Conservation (phyloP, 2,888 invertebrate species). For the Epinotia nisella region DNA sequence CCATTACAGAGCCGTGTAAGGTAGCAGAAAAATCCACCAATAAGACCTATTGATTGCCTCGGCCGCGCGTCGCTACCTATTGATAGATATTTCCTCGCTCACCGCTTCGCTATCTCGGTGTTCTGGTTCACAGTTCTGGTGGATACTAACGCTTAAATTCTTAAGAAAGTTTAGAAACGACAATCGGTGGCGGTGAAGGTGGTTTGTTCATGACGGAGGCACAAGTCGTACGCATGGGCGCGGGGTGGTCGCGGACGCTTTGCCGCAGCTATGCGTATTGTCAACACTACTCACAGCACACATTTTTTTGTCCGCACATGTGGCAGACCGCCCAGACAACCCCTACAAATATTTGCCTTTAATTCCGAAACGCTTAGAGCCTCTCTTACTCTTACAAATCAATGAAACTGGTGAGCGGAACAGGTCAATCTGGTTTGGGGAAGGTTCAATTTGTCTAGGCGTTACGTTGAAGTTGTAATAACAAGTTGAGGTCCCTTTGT, state of each 20-base stretch:
- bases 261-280: conserved; percentile 79
- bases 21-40: no score
- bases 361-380: conserved; percentile 80
- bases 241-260: conserved; percentile 72
- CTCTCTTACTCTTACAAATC: conserved; percentile 69
- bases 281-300: conserved; percentile 78
- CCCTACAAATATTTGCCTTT: conserved; percentile 80
- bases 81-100: no score
- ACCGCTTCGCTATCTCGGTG: no score
- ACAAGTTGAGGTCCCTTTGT: no score
- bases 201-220: not conserved
- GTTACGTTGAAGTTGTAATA: no score
- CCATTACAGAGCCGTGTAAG: no score
- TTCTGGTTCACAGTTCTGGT: no score
- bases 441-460: conserved; percentile 49
- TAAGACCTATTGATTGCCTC: no score
- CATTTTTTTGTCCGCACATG: conserved; percentile 77
- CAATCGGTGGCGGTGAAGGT: not conserved
- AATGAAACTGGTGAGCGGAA: conserved; percentile 65
- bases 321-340: conserved; percentile 74
- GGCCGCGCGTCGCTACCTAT: no score
- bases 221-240: not conserved
- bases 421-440: conserved; percentile 61
- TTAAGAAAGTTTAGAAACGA: not conserved
- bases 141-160: not conserved